phyloP scores from a whole-genome alignment of 1,140 invertebrate genomes.

The Ceratosolen fusciceps region DNA sequence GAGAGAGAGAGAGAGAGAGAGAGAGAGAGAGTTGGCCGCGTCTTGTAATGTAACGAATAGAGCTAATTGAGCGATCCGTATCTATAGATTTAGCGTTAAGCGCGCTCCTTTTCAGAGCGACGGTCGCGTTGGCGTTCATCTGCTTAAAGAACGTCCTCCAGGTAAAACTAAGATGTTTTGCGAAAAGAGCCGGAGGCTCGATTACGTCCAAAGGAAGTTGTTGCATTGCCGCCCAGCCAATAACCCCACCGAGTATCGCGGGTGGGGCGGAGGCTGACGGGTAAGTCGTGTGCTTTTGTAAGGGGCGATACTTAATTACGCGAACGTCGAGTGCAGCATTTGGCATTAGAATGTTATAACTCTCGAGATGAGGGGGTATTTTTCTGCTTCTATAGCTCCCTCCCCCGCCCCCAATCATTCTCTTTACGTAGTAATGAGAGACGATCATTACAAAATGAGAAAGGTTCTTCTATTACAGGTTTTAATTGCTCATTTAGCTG shows the following conservation, averaged over 20 bases:
- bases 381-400: neutral
- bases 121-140: neutral
- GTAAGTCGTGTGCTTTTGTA: neutral
- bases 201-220: neutral
- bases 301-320: conserved; percentile 24
- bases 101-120: conserved; percentile 57
- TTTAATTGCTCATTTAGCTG: conserved; percentile 3
- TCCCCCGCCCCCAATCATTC: neutral
- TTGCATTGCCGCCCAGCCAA: neutral
- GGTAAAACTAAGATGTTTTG: neutral
- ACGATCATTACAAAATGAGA: neutral
- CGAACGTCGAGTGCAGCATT: neutral
- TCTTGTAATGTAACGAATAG: no score
- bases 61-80: conserved; percentile 56
- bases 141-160: conserved; percentile 19
- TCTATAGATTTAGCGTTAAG: conserved; percentile 62
- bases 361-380: neutral
- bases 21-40: conserved; percentile 6
- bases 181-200: conserved; percentile 11
- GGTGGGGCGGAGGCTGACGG: neutral
- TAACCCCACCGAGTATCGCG: neutral
- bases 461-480: conserved; percentile 2
- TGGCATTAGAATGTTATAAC: conserved; percentile 18
- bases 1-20: conserved; percentile 40
- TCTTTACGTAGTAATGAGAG: neutral